Conservation (phyloP, 2,888 invertebrate species). For the Hyles lineata region DNA sequence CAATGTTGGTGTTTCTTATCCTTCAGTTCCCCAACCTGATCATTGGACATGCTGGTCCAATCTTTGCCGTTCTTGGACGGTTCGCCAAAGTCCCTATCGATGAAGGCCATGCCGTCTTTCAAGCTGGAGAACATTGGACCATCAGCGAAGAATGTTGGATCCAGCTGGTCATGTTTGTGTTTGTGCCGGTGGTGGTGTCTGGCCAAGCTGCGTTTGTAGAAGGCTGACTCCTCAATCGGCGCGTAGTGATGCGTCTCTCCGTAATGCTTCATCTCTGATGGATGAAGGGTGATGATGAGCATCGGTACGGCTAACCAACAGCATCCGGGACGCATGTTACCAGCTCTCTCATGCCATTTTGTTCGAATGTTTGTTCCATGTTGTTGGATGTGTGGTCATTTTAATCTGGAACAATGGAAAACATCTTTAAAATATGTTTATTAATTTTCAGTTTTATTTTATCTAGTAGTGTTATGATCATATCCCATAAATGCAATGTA, state of each 20-base stretch:
- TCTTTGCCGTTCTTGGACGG: slow-evolving; percentile 56
- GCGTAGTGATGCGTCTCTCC: slow-evolving; percentile 46
- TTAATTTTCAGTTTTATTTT: too few species aligned
- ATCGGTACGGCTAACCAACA: slow-evolving; percentile 70
- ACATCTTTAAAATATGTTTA: neutral
- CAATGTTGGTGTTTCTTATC: slow-evolving; percentile 83
- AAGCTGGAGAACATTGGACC: slow-evolving; percentile 50
- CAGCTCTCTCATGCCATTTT: slow-evolving; percentile 67
- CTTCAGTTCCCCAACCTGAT: slow-evolving; percentile 71
- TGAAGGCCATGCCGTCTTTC: slow-evolving; percentile 52
- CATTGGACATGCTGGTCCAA: slow-evolving; percentile 72
- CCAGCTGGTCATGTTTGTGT: slow-evolving; percentile 49
- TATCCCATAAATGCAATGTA: too few species aligned
- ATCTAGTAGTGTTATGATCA: too few species aligned
- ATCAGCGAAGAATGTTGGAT: slow-evolving; percentile 50
- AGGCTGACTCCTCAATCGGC: slow-evolving; percentile 42
- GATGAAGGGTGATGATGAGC: slow-evolving; percentile 61
- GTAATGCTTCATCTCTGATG: slow-evolving; percentile 67
- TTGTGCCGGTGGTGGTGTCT: slow-evolving; percentile 73
- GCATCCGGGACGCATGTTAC: slow-evolving; percentile 69
- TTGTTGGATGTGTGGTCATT: slow-evolving; percentile 59
- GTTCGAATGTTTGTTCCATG: slow-evolving; percentile 61
- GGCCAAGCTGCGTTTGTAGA: slow-evolving; percentile 48
- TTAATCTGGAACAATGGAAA: slow-evolving; percentile 68
- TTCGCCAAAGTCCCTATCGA: slow-evolving; percentile 46